Base-by-base conservation (phyloP, 2,113 vertebrate genomes). In the Potamarius usumacintae region DNA sequence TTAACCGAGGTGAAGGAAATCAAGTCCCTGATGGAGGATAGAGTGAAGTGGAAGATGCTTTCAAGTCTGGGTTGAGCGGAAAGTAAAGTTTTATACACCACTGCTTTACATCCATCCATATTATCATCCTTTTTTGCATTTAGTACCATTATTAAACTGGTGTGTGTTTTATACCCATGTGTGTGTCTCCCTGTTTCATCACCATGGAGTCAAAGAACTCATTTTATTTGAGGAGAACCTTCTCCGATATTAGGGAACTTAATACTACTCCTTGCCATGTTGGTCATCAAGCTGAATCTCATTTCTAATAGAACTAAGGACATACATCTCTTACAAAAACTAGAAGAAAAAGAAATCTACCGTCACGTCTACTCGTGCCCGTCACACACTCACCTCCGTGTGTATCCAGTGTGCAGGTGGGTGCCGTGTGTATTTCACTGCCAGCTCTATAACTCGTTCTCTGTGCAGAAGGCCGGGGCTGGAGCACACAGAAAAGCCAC, bases 401-500 rank as follows among this genome's bases (percentile, higher is more conserved):
- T 99, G 98, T 91, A 99, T 34, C 97, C 98, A 99, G 92, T 96
- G 94, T 53, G 97, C 97, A 85, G 98, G 97, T 80, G 97, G 96
- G 91, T 99, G 97, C 86, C 77, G 88, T 15, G 95, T n/a, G 62
- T 95, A 92, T 90, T 99, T 99, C 89, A 99, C 95, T 48, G 98
- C 98, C 90, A 99, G 91, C 90, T 99, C 97, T 58, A 99, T 88
- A 22, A 96, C 77, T 25, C 97, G 94, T 81, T 99, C 97, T 91
- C 92, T 93, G 92, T 96, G 91, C 85, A 98, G 90, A 76, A 97
- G 93, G 60, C 95, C 95, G 0, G 97, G 97, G 88, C 96, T 97
- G 85, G 98, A 99, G 92, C 98, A 99, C 91, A 99, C 96, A 65
- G 98, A 99, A 94, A 98, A 99, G 5, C 98, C 98, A 52, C 97